Evolutionary conservation across 64 coral and sea anemone genomes (phyloP).

Genomic region (Cladopsammia gracilis): DNA sequence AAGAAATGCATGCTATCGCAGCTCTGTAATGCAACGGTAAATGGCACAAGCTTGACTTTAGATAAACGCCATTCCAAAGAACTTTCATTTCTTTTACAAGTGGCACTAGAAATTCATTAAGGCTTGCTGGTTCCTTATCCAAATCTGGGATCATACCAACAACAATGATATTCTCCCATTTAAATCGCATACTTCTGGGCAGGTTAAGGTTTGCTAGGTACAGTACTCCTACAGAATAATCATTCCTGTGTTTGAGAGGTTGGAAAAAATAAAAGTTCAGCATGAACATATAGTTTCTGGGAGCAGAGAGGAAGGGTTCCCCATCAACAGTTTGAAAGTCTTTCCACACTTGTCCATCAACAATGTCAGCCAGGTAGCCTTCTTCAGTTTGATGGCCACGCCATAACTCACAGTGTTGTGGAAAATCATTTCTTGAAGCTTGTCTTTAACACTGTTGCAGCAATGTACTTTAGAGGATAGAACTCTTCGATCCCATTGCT

Average conservation of each 20-base stretch:
- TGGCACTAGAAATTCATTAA: slow-evolving; percentile 47
- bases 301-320: slow-evolving; percentile 1
- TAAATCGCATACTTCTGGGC: background rate
- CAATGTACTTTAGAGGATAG: no score
- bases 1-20: slow-evolving; percentile 10
- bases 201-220: slow-evolving; percentile 24
- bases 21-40: slow-evolving; percentile 11
- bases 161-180: slow-evolving; percentile 43
- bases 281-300: slow-evolving; percentile 50
- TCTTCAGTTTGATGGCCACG: no score
- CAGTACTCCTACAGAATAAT: slow-evolving; percentile 38
- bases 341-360: background rate
- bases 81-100: slow-evolving; percentile 28
- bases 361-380: no score
- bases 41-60: background rate
- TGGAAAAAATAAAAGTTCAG: slow-evolving; percentile 48
- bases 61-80: slow-evolving; percentile 27
- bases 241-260: slow-evolving; percentile 31
- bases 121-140: slow-evolving; percentile 1
- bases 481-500: no score
- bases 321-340: slow-evolving; percentile 34
- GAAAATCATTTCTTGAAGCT: no score
- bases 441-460: no score
- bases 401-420: no score
- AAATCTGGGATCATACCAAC: slow-evolving; percentile 13